Evolutionary conservation across 2,888 invertebrate species (phyloP).

Genomic region (Octonoba sinensis): DNA sequence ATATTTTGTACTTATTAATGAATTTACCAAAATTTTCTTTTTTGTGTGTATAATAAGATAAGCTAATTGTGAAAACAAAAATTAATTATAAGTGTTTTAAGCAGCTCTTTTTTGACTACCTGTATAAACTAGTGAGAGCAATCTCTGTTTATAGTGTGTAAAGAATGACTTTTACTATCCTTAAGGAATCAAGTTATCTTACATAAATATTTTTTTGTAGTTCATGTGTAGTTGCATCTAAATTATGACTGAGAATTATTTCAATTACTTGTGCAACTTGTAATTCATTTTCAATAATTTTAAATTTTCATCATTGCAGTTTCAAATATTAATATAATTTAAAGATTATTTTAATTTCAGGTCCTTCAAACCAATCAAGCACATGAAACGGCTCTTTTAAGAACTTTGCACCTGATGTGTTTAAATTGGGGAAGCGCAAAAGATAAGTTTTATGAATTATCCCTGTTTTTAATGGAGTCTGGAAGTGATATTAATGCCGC

Average conservation of each 20-base stretch:
- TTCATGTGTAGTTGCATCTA: background rate
- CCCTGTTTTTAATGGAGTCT: slow-evolving; percentile 12
- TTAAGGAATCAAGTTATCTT: too few species aligned
- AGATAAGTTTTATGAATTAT: background rate
- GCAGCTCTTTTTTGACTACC: too few species aligned
- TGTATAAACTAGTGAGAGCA: too few species aligned
- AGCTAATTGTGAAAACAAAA: too few species aligned
- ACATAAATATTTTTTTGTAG: background rate
- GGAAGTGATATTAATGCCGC: slow-evolving; percentile 13
- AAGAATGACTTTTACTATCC: too few species aligned
- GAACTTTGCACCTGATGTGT: slow-evolving; percentile 2
- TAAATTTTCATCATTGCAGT: background rate
- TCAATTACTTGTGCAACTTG: background rate
- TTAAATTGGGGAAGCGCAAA: background rate
- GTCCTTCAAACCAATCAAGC: slow-evolving; percentile 16
- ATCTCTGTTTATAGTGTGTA: too few species aligned
- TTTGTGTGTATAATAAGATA: too few species aligned
- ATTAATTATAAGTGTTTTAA: too few species aligned
- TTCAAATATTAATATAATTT: background rate
- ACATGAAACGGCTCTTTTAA: slow-evolving; percentile 32
- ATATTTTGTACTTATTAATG: too few species aligned
- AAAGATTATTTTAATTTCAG: slow-evolving; percentile 8
- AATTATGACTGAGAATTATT: background rate
- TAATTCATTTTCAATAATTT: background rate
- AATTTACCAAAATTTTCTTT: too few species aligned